Conservation (phyloP, 2,888 invertebrate genomes). For the Drosophila robusta region DNA sequence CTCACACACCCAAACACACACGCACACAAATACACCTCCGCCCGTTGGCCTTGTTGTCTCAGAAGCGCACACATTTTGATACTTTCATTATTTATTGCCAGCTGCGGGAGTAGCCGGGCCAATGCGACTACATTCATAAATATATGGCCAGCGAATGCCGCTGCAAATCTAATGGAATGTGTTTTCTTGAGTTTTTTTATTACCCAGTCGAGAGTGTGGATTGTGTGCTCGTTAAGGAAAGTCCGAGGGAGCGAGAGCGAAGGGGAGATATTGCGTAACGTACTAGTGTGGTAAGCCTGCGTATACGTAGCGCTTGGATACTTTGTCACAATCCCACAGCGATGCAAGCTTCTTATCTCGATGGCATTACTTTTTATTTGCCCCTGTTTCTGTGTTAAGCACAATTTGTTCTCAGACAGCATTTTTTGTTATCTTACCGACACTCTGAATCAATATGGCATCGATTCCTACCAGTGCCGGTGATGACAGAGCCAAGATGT, state of each 20-base stretch:
- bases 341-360: constrained; percentile 31
- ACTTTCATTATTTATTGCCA: constrained; percentile 76
- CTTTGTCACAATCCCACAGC: constrained; percentile 39
- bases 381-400: constrained; percentile 4
- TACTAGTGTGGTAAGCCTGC: constrained; percentile 13
- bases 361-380: constrained; percentile 25
- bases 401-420: constrained; percentile 14
- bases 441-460: constrained; percentile 1
- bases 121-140: constrained; percentile 56
- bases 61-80: constrained; percentile 59
- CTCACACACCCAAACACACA: too few species aligned
- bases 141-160: constrained; percentile 52
- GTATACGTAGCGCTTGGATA: constrained; percentile 21
- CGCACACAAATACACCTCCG: neutral
- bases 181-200: constrained; percentile 69
- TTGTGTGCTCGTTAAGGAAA: constrained; percentile 9
- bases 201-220: constrained; percentile 62
- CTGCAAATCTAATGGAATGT: constrained; percentile 73
- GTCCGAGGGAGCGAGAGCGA: neutral
- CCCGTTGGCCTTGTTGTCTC: constrained; percentile 27
- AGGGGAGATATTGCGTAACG: neutral
- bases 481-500: neutral
- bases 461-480: neutral
- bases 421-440: neutral
- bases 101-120: constrained; percentile 51